Evolutionary conservation across 2,888 invertebrate genomes (phyloP), one percentile per base, ranked within the genome.

Genomic region (Cerastis rubricosa): DNA sequence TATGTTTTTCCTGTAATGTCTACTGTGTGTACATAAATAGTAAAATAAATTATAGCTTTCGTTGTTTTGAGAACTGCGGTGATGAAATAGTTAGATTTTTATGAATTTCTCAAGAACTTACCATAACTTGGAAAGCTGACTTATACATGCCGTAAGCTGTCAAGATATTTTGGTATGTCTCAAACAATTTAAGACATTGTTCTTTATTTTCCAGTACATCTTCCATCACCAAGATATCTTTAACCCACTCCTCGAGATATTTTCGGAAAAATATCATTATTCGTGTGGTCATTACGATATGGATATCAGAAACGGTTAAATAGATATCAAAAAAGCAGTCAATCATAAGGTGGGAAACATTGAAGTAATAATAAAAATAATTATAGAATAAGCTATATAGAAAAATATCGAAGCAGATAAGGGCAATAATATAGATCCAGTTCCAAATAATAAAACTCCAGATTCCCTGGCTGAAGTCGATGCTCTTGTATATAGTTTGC

Each of bases 211-310:
- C 35, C 35, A 12, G 19, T 40, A 40, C 35, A 22, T 35, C 22
- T 0, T 22, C 2, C 35, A 35, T 22, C 35, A 22, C 11, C 8
- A 40, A 35, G 6, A 63, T 6, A 63, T 22, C 8, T 14, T 54
- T 57, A 7, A 49, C 74, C 68, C 74, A 78, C 19, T 71, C 25
- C 2, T 29, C 54, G 17, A 83, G 29, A 40, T 63, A 74, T 7
- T 67, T 68, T 6, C 35, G 74, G 5, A 78, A 17, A 35, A 81
- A 45, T 19, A 57, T 67, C 1, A 81, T 47, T 9, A 83, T 35
- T 43, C 71, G 47, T 49, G 64, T 74, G 12, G 69, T 63, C 40
- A 71, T 67, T n/a, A 76, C 35, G 14, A 74, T 22, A 69, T 76
- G 74, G 0, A 72, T 29, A 49, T 83, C 76, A 7, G 74, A 29